phyloP scores from a whole-genome alignment of 2,113 vertebrate species.

The Chaetorhynchus papuensis region DNA sequence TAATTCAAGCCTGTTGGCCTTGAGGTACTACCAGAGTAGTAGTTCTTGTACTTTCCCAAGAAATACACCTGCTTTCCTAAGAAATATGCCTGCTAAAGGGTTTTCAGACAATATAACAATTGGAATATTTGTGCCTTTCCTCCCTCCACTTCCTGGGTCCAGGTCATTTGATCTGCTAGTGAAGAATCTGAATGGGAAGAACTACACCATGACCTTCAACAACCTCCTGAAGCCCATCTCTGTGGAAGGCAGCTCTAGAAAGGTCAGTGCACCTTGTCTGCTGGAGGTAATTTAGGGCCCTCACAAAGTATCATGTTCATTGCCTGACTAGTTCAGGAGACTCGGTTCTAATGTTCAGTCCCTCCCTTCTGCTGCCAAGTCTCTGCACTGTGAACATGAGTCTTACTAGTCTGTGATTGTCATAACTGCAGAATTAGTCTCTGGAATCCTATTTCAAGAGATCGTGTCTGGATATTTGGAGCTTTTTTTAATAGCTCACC shows the following conservation, averaged over 20 bases:
- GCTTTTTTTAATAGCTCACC: neutral
- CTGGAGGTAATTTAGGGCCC: neutral
- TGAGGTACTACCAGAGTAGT: neutral
- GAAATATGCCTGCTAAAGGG: neutral
- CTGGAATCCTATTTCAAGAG: neutral
- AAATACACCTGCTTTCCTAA: neutral
- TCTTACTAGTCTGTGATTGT: neutral
- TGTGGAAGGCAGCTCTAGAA: slow-evolving; percentile 86
- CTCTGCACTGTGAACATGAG: neutral
- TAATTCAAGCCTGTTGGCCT: neutral
- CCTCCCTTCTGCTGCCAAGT: neutral
- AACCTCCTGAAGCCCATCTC: slow-evolving; percentile 87
- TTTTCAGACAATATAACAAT: neutral
- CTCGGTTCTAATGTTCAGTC: neutral
- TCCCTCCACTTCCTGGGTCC: neutral
- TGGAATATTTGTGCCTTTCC: neutral
- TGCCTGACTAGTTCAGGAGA: neutral
- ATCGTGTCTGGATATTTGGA: neutral
- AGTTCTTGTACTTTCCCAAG: neutral
- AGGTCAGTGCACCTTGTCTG: slow-evolving; percentile 70
- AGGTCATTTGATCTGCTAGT: slow-evolving; percentile 92
- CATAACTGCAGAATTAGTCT: neutral
- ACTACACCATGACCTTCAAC: slow-evolving; percentile 90
- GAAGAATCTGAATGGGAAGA: slow-evolving; percentile 90
- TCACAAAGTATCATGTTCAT: accelerated